Base-by-base conservation (phyloP, 2,113 vertebrate species). In the Oenanthe melanoleuca region DNA sequence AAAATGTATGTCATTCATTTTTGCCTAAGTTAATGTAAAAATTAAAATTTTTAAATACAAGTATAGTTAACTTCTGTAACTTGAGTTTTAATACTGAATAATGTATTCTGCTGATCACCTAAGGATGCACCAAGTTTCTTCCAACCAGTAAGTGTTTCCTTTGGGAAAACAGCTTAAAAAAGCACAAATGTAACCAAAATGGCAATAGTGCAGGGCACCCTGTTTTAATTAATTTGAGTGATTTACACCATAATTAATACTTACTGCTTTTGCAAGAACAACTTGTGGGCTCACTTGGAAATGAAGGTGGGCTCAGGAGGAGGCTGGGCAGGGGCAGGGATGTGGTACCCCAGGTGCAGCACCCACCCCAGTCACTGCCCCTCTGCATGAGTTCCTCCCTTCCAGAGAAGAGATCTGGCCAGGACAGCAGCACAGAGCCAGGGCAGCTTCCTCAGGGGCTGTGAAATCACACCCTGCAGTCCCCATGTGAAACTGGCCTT, bases 241-340 rank as follows among this genome's bases (percentile, higher is more conserved):
- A 81, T 63, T 80, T 66, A 47, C 64, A 71, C 28, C 12, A 31
- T 78, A 56, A 66, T 70, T 80, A 77, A 31, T 63, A 5, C 11
- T 47, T 86, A 21, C 1, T 64, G 11, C 37, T 65, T 71, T 57
- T 53, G 47, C 50, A 77, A 73, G n/a, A 42, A 7, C 17, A 38
- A 17, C 18, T 49, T 65, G 57, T 3, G 4, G 12, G 20, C 8
- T 11, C 34, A 1, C 5, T 0, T 45, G 67, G 49, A 44, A 63
- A 13, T 47, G 49, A 23, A 29, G 2, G 4, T 57, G 75, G 24
- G 49, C 44, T 78, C 0, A 0, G 34, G 29, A 49, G 67, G 57
- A 79, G 57, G 34, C 52, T 44, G 65, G 53, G n/a, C 45, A 12
- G 25, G 70, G n/a, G 37, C 42, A 53, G 42, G 59, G 77, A 31